Conservation (phyloP, 2,888 invertebrate genomes). For the Tortrix viridana region DNA sequence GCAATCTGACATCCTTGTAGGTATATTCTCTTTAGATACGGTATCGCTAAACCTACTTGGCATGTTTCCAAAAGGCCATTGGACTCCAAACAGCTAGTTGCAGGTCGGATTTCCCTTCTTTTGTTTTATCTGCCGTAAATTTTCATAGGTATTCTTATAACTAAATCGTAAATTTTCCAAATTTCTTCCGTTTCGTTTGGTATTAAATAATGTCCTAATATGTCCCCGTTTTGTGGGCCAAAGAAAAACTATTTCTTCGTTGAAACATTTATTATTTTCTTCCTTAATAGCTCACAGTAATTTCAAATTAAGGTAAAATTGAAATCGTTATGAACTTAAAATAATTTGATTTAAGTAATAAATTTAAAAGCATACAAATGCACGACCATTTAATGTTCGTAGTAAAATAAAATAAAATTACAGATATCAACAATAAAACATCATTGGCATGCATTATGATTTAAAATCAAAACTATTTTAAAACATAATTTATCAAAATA, state of each 20-base stretch:
- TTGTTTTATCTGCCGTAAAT: slow-evolving; percentile 28
- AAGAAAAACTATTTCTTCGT: slow-evolving; percentile 51
- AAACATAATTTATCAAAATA: too few species aligned
- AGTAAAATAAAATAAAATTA: slow-evolving; percentile 7
- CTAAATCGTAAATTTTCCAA: slow-evolving; percentile 21
- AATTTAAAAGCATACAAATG: background rate
- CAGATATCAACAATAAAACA: background rate
- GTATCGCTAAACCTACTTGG: slow-evolving; percentile 39
- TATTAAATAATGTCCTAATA: slow-evolving; percentile 16
- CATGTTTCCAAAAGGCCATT: slow-evolving; percentile 34
- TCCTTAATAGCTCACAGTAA: slow-evolving; percentile 54
- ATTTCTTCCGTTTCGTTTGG: slow-evolving; percentile 3
- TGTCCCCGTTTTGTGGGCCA: slow-evolving; percentile 2
- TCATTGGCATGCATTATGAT: slow-evolving; percentile 39
- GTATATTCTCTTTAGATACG: slow-evolving; percentile 14
- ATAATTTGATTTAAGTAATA: background rate
- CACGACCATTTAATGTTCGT: slow-evolving; percentile 11
- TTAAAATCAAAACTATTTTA: slow-evolving; percentile 43
- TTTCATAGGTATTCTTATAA: slow-evolving; percentile 14
- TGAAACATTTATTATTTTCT: slow-evolving; percentile 76
- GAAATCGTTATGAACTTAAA: background rate
- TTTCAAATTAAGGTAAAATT: slow-evolving; percentile 48
- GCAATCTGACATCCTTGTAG: background rate
- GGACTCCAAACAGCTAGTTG: slow-evolving; percentile 30
- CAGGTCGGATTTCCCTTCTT: slow-evolving; percentile 18